Conservation (phyloP, 2,113 vertebrate genomes). For the Capreolus pygargus region DNA sequence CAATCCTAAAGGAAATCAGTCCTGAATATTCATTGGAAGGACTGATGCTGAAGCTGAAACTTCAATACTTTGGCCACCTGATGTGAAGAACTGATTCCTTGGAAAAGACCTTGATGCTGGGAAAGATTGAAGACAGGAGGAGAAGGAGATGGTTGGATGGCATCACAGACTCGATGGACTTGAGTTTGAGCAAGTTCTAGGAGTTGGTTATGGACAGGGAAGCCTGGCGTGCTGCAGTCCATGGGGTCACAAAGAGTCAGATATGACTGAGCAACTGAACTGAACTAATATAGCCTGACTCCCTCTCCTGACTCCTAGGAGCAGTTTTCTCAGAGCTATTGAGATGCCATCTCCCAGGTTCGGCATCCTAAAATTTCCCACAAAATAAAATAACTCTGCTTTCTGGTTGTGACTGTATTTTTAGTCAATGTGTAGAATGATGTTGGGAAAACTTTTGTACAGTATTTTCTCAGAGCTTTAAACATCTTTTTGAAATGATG, state of each 20-base stretch:
- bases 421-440: not conserved
- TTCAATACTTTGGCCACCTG: not conserved
- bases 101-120: not conserved
- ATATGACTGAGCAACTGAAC: not conserved
- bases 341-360: not conserved
- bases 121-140: not conserved
- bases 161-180: not conserved
- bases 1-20: not conserved
- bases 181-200: not conserved
- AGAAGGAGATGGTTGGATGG: not conserved
- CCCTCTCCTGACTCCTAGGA: not conserved
- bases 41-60: not conserved
- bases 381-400: not conserved
- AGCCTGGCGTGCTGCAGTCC: not conserved
- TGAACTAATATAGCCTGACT: not conserved
- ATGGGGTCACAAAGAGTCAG: not conserved
- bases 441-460: constrained; percentile 22
- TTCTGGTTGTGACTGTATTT: not conserved
- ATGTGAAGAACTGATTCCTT: not conserved
- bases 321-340: not conserved
- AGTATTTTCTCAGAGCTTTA: constrained; percentile 19
- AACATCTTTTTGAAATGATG: constrained; percentile 1
- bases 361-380: not conserved
- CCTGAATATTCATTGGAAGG: not conserved
- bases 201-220: not conserved